These are phyloP conservation scores for Mallotus villosus DNA, from an alignment of 2,797 vertebrate genomes.

Conservation along the genomic window DNA sequence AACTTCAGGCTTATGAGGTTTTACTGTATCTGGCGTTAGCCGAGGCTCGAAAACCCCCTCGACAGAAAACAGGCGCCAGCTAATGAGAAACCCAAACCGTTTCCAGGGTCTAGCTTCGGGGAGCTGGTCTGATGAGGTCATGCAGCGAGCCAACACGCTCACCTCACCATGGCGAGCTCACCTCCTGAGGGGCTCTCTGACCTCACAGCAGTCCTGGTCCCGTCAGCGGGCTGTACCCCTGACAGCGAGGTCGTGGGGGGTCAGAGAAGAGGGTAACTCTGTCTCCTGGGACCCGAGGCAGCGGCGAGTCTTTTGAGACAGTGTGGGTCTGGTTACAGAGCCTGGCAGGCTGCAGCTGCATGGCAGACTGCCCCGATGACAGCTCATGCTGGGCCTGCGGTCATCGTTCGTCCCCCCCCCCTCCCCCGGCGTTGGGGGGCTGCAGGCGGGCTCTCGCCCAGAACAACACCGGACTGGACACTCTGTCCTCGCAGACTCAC, in stretches of 20 bases:
- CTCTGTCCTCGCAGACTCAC: constrained; percentile 14
- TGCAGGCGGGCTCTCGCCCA: constrained; percentile 7
- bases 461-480: constrained; percentile 9
- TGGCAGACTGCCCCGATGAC: constrained; percentile 43
- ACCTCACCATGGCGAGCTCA: constrained; percentile 19
- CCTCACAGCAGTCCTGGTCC: constrained; percentile 35
- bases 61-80: constrained; percentile 20
- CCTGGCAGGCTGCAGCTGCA: constrained; percentile 58
- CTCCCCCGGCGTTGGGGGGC: background rate
- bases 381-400: constrained; percentile 53
- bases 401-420: constrained; percentile 25
- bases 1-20: constrained; percentile 22
- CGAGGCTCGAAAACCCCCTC: constrained; percentile 28
- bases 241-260: constrained; percentile 57
- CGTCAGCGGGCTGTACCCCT: constrained; percentile 28
- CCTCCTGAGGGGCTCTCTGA: constrained; percentile 43
- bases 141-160: constrained; percentile 1
- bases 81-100: constrained; percentile 27
- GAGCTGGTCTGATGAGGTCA: constrained; percentile 20
- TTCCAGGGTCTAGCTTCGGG: constrained; percentile 22
- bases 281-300: constrained; percentile 59
- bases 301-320: constrained; percentile 64
- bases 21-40: constrained; percentile 11
- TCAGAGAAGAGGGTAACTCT: constrained; percentile 60
- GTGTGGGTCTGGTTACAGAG: constrained; percentile 63